Base-by-base conservation (phyloP, 2,797 vertebrate genomes). In the Pogoniulus pusillus region DNA sequence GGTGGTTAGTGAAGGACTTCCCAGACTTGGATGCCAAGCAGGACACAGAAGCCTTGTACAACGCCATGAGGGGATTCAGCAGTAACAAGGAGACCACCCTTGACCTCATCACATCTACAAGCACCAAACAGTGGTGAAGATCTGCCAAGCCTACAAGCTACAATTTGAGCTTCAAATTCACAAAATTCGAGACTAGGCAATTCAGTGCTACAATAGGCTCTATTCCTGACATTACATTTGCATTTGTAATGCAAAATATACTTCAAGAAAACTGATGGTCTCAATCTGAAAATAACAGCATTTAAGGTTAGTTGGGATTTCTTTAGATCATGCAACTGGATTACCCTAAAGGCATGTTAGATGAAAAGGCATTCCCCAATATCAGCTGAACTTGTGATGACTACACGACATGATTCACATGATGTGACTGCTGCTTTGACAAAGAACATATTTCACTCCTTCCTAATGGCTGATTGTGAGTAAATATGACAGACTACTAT, bases 61-160 rank as follows among this genome's bases (percentile, higher is more conserved):
- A 97, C 43, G 98, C 99, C 58, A 99, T 99, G 99, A 99, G 99
- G 96, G 99, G 99, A 93, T 96, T 99, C 1, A 99, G 99, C 91
- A 99, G 99, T 32, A 99, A 99, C 96, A 99, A 99, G 96, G 98
- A 99, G 23, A 97, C 99, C 93, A 99, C 99, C 86, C 96, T 99
- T 17, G 99, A 99, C 57, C 97, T 99, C 87, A 97, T 99, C 95
- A 98, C 98, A 0, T 97, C 98, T 82, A 97, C 98, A 74, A 99
- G 98, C 97, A 99, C 98, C 79, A 98, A 96, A 66, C 99, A 99
- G 97, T 97, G 99, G 98, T 98, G 89, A 98, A 99, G 92, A 96
- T 99, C 91, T 97, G 97, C 80, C 70, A 98, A 73, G 98, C 98
- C 10, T 99, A 99, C 97, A 99, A 99, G 94, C 20, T 22, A 47